Evolutionary conservation across 2,797 vertebrate genomes (phyloP).

Genomic region (Streptopelia turtur): DNA sequence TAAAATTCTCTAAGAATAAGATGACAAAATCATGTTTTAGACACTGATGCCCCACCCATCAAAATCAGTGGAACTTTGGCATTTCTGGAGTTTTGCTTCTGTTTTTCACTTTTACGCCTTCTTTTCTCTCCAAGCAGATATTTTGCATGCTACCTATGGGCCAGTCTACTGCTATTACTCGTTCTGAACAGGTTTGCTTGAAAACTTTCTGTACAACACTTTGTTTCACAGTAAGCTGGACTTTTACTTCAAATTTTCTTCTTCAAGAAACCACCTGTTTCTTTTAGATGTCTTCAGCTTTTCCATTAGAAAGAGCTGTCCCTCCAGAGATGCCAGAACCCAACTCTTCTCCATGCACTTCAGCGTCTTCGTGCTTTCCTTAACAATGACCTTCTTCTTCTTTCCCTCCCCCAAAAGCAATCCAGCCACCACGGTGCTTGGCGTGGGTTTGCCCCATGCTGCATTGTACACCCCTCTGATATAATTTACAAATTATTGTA

Average conservation of each 20-base stretch:
- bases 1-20: not conserved
- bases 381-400: not conserved
- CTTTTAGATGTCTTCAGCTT: not conserved
- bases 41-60: not conserved
- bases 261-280: not conserved
- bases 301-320: not conserved
- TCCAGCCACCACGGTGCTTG: not conserved
- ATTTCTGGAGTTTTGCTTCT: not conserved
- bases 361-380: not conserved
- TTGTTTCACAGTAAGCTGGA: not conserved
- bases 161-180: not conserved
- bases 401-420: not conserved
- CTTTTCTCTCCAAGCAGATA: not conserved
- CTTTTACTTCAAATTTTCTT: not conserved
- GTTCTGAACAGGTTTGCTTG: not conserved
- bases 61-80: not conserved
- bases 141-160: not conserved
- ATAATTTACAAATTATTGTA: too few species aligned
- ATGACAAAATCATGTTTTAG: not conserved
- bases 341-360: not conserved
- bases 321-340: not conserved
- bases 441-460: not conserved
- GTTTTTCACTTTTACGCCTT: not conserved
- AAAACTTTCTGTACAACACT: not conserved
- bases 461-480: rapidly evolving